phyloP scores from a whole-genome alignment of 2,888 invertebrate genomes.

The Sthenelais limicola region DNA sequence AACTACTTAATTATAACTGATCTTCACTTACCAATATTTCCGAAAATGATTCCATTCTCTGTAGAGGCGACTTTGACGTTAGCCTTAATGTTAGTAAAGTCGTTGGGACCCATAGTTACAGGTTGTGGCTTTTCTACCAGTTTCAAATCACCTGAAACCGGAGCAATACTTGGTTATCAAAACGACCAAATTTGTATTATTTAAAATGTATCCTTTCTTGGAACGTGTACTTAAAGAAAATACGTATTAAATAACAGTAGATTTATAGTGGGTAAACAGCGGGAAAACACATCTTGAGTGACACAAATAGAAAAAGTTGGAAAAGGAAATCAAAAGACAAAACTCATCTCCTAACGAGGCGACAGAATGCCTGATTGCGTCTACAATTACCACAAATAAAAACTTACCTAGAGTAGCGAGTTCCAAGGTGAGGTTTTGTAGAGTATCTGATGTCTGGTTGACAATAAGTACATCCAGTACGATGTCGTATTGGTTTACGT shows the following conservation, averaged over 20 bases:
- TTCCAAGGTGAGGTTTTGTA: conserved; percentile 98
- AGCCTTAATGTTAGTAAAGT: conserved; percentile 98
- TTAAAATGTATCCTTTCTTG: too few species aligned
- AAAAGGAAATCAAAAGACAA: too few species aligned
- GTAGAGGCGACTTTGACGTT: conserved; percentile 98
- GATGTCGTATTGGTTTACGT: conserved; percentile 92
- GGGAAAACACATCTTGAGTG: too few species aligned
- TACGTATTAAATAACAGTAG: too few species aligned
- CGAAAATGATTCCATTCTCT: conserved; percentile 99
- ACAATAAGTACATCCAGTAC: conserved; percentile 95
- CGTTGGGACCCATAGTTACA: conserved; percentile 94
- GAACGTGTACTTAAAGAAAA: too few species aligned
- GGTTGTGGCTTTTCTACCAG: conserved; percentile 97
- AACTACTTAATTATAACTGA: neutral
- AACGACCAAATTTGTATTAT: too few species aligned
- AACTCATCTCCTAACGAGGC: too few species aligned
- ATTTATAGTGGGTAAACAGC: too few species aligned
- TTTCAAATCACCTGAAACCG: conserved; percentile 86
- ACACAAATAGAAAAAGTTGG: too few species aligned
- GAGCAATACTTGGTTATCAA: neutral
- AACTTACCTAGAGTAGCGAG: conserved; percentile 86
- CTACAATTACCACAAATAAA: too few species aligned
- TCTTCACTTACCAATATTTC: conserved; percentile 86
- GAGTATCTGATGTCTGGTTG: conserved; percentile 96
- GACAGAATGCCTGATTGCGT: too few species aligned